These are phyloP conservation scores for Amphimedon queenslandica DNA, from an alignment of 37 sponge, comb jelly and placozoan species.

Conservation along the genomic window DNA sequence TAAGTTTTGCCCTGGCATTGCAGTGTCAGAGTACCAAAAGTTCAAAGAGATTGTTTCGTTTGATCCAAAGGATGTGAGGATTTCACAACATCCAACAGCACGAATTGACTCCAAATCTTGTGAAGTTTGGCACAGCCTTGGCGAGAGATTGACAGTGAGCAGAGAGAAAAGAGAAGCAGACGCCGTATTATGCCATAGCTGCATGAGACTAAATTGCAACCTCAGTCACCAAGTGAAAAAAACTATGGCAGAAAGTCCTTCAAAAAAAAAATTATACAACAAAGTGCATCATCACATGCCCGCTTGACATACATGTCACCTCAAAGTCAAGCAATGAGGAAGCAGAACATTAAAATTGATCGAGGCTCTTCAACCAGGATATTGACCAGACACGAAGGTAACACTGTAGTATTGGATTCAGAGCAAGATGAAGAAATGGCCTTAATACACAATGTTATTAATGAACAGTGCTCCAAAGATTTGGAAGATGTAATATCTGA, in stretches of 20 bases:
- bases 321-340: constrained; percentile 11
- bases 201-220: constrained; percentile 14
- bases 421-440: constrained; percentile 35
- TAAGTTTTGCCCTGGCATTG: constrained; percentile 43
- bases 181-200: constrained; percentile 18
- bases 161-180: constrained; percentile 2
- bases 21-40: neutral
- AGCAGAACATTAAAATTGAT: constrained; percentile 16
- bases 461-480: constrained; percentile 5
- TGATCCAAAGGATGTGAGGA: constrained; percentile 25
- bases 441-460: neutral
- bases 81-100: constrained; percentile 9
- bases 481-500: constrained; percentile 11
- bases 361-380: too few species aligned
- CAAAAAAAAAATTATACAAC: neutral
- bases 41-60: constrained; percentile 22
- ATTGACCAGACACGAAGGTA: too few species aligned
- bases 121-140: constrained; percentile 11
- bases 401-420: constrained; percentile 10
- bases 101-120: constrained; percentile 30
- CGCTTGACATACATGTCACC: constrained; percentile 31
- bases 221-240: constrained; percentile 9
- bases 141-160: constrained; percentile 22
- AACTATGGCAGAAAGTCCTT: neutral
- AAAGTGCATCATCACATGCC: constrained; percentile 7